These are phyloP conservation scores for Fistularia commersonii DNA, from an alignment of 2,797 vertebrate species.

Conservation along the genomic window DNA sequence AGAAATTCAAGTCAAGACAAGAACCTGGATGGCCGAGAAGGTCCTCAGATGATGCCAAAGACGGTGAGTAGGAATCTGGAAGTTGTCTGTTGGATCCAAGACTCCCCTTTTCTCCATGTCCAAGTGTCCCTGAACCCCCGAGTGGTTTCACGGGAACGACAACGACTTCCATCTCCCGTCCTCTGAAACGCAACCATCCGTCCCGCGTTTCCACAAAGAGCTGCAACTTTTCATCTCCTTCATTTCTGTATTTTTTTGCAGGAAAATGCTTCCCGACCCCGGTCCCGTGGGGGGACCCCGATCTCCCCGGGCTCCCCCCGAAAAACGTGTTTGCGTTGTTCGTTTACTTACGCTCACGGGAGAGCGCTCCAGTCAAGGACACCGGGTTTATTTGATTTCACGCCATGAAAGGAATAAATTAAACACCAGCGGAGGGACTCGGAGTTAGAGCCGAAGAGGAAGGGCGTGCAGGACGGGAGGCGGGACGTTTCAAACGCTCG, in stretches of 20 bases:
- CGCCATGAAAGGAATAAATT: slow-evolving; percentile 6
- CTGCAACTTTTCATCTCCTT: slow-evolving; percentile 8
- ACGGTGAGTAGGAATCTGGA: too few species aligned
- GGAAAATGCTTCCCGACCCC: not conserved
- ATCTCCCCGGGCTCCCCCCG: not conserved
- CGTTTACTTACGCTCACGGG: slow-evolving; percentile 28
- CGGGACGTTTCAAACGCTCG: slow-evolving; percentile 32
- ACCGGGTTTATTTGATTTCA: slow-evolving; percentile 9
- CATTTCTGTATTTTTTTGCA: not conserved
- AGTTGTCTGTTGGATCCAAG: too few species aligned
- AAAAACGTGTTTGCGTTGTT: slow-evolving; percentile 44
- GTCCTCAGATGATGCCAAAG: too few species aligned
- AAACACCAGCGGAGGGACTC: not conserved
- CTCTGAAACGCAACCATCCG: too few species aligned
- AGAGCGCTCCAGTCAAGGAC: slow-evolving; percentile 66
- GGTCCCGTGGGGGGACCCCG: not conserved
- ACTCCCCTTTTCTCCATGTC: too few species aligned
- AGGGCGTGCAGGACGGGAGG: not conserved
- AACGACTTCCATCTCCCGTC: too few species aligned
- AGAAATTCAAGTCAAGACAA: too few species aligned
- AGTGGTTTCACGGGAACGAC: too few species aligned
- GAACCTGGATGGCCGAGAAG: too few species aligned
- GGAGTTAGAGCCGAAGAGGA: not conserved
- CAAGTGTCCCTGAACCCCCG: too few species aligned
- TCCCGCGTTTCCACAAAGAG: too few species aligned